Percentiles rank a stretch among this genome's conserved stretches.
These are phyloP conservation scores for Dysmachus trigonus DNA, from an alignment of 2,888 invertebrate species.

Conservation along the genomic window DNA sequence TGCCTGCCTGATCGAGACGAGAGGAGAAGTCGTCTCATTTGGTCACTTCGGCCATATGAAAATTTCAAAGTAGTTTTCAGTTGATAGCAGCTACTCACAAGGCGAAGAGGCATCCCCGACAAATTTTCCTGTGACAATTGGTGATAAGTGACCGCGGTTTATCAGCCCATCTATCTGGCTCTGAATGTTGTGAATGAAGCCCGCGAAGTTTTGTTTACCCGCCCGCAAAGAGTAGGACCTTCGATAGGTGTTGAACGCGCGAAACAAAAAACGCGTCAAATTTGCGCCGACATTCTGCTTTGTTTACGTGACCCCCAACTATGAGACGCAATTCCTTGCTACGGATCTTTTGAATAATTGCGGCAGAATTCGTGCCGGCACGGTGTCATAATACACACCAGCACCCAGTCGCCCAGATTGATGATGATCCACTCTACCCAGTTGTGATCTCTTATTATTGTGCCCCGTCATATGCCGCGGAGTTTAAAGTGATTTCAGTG, in stretches of 20 bases:
- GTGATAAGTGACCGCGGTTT: not conserved
- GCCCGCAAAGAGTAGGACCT: not conserved
- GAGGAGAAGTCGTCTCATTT: constrained; percentile 46
- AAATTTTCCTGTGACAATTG: not conserved
- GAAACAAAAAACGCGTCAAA: not conserved
- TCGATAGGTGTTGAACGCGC: not conserved
- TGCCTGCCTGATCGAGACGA: constrained; percentile 11
- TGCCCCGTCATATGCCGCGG: constrained; percentile 43
- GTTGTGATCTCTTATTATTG: constrained; percentile 33
- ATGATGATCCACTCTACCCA: not conserved
- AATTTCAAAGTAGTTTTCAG: constrained; percentile 66
- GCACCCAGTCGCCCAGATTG: constrained; percentile 2
- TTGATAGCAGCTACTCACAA: constrained; percentile 66
- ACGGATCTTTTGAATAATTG: not conserved
- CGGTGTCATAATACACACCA: constrained; percentile 1
- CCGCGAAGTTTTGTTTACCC: not conserved
- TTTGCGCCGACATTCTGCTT: not conserved
- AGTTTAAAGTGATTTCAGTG: constrained; percentile 22
- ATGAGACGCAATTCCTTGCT: not conserved
- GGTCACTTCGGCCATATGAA: constrained; percentile 57
- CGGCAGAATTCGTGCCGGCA: not conserved
- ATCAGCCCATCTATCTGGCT: not conserved
- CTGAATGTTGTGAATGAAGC: not conserved
- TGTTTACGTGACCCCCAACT: not conserved
- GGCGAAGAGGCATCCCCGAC: constrained; percentile 59